phyloP scores from a whole-genome alignment of 2,888 invertebrate species.

The Cantharis rufa region DNA sequence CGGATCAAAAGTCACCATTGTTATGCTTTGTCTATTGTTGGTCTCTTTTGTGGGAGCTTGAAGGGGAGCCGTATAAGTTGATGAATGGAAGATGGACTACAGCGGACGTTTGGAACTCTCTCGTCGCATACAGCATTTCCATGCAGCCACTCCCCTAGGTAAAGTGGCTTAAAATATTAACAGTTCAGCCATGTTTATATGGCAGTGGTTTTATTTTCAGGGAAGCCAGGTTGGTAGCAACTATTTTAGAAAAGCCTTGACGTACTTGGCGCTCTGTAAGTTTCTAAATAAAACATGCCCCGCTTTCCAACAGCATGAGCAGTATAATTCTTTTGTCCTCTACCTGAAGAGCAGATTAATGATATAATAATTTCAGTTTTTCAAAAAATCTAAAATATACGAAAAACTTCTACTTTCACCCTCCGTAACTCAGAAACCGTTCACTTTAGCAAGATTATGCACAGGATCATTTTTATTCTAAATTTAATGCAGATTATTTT shows the following conservation, averaged over 20 bases:
- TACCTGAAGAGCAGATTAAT: constrained; percentile 2
- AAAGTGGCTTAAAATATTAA: constrained; percentile 1
- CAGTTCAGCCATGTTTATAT: not conserved
- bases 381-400: no score
- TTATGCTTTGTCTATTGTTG: no score
- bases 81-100: not conserved
- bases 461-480: no score
- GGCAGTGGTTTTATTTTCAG: no score
- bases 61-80: not conserved
- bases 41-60: not conserved
- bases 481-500: no score
- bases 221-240: not conserved
- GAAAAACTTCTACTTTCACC: no score
- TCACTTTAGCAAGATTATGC: no score
- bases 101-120: not conserved
- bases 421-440: no score
- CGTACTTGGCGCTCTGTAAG: not conserved
- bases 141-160: not conserved
- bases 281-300: not conserved
- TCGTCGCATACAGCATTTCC: not conserved
- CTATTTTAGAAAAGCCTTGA: constrained; percentile 2
- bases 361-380: no score
- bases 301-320: not conserved
- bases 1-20: no score
- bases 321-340: constrained; percentile 2